These are phyloP conservation scores for Tyrophagus putrescentiae DNA, from an alignment of 1,140 invertebrate genomes.

Conservation along the genomic window DNA sequence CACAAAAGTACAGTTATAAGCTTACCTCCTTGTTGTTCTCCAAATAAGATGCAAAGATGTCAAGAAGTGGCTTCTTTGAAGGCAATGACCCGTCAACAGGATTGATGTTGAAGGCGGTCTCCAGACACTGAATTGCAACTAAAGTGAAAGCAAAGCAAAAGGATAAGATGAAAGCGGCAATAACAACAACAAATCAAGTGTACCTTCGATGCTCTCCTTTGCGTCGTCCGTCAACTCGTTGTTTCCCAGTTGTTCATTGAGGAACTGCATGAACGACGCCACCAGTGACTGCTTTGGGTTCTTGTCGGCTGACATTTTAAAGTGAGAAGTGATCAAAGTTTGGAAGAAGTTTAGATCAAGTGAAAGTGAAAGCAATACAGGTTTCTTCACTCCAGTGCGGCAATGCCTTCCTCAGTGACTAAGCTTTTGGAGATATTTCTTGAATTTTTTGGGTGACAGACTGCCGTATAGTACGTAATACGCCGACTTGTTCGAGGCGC, in stretches of 20 bases:
- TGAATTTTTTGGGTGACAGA: no score
- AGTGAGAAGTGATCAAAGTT: no score
- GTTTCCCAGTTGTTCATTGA: constrained; percentile 32
- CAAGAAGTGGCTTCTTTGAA: constrained; percentile 26
- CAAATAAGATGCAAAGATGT: constrained; percentile 30
- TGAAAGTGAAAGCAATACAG: no score
- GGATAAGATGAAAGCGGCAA: background rate
- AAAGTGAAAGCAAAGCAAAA: background rate
- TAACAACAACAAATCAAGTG: background rate
- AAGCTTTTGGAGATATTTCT: no score
- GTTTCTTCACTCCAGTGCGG: no score
- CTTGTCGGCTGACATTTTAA: no score
- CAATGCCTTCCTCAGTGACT: no score
- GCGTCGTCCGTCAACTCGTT: constrained; percentile 41
- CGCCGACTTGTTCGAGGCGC: no score
- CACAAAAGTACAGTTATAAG: background rate
- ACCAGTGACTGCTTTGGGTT: constrained; percentile 28
- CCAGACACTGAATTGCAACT: constrained; percentile 67
- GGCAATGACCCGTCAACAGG: constrained; percentile 31
- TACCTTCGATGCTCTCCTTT: constrained; percentile 55
- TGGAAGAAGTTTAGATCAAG: no score
- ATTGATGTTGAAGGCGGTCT: constrained; percentile 53
- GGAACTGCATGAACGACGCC: constrained; percentile 34
- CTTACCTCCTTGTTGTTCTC: constrained; percentile 24
- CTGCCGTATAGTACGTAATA: no score